These are phyloP conservation scores for Ibycter americanus DNA, from an alignment of 2,797 vertebrate species.

Conservation along the genomic window DNA sequence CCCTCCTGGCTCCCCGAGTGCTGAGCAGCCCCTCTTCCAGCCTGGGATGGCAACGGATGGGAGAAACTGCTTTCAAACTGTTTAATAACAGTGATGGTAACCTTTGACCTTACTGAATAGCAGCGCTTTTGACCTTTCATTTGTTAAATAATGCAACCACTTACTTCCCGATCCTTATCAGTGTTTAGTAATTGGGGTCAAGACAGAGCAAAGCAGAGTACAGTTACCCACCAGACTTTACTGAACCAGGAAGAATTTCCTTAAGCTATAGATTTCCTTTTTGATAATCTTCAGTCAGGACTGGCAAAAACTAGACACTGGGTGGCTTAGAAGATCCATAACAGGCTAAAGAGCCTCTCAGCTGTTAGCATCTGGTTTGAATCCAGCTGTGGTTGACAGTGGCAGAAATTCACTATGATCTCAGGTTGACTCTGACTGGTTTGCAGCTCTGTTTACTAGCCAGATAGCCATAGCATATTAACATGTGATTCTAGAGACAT, in stretches of 20 bases:
- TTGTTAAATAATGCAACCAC: constrained; percentile 70
- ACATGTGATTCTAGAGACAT: neutral
- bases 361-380: constrained; percentile 61
- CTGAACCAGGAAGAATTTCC: constrained; percentile 48
- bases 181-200: constrained; percentile 68
- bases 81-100: constrained; percentile 71
- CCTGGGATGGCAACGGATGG: neutral
- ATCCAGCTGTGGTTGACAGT: constrained; percentile 40
- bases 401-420: constrained; percentile 37
- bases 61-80: constrained; percentile 50
- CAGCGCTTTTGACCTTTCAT: constrained; percentile 62
- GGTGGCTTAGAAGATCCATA: constrained; percentile 27
- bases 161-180: constrained; percentile 65
- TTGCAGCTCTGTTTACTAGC: neutral
- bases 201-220: constrained; percentile 51
- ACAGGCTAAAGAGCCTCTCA: constrained; percentile 44
- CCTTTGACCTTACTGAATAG: constrained; percentile 65
- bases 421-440: constrained; percentile 1
- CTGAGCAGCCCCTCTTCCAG: neutral
- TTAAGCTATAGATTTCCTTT: constrained; percentile 61
- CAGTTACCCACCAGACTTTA: constrained; percentile 35
- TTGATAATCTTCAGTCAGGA: constrained; percentile 34
- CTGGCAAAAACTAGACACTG: constrained; percentile 23
- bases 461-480: neutral
- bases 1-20: neutral